Conservation (phyloP, 2,888 invertebrate species). For the Diaphora mendica region DNA sequence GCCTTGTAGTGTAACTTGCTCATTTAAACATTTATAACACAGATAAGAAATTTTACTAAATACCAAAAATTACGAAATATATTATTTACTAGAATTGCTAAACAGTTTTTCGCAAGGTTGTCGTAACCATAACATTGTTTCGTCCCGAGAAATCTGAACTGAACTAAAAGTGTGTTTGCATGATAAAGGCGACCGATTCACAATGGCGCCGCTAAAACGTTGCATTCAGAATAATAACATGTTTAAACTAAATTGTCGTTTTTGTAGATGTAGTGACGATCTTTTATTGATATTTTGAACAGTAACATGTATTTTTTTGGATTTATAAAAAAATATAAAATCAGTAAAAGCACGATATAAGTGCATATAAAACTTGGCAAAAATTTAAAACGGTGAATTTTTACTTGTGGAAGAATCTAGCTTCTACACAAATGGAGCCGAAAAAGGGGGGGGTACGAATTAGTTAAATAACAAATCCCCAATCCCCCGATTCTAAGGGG, state of each 20-base stretch:
- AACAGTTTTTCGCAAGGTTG: constrained; percentile 47
- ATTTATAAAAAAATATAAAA: too few relatives aligned
- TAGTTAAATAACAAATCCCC: too few relatives aligned
- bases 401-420: too few relatives aligned
- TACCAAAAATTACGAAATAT: constrained; percentile 20
- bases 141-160: constrained; percentile 68
- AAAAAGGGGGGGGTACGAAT: too few relatives aligned
- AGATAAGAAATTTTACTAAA: neutral
- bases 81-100: constrained; percentile 36
- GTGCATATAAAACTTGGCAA: too few relatives aligned
- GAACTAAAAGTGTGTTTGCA: constrained; percentile 76
- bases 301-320: too few relatives aligned
- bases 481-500: neutral
- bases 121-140: constrained; percentile 66
- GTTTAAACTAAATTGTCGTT: neutral
- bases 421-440: too few relatives aligned
- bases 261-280: neutral
- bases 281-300: too few relatives aligned
- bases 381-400: too few relatives aligned
- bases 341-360: too few relatives aligned
- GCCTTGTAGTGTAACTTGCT: neutral
- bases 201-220: constrained; percentile 73
- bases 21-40: neutral
- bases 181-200: constrained; percentile 79
- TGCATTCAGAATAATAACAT: constrained; percentile 37